phyloP scores from a whole-genome alignment of 1,140 invertebrate species.

The Ericerus pela region DNA sequence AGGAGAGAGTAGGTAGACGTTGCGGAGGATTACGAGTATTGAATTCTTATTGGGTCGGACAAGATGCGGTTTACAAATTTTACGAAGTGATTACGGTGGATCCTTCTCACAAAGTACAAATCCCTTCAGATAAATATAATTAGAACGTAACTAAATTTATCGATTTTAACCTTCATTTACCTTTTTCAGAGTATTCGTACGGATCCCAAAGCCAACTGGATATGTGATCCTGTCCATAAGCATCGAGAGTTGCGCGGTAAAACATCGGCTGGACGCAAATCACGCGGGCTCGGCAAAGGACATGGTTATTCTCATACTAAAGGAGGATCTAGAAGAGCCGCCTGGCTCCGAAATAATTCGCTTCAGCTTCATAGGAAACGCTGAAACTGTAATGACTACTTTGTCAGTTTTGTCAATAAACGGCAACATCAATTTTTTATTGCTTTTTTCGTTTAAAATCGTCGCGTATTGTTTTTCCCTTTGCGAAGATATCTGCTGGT shows the following conservation, averaged over 20 bases:
- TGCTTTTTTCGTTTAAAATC: no score
- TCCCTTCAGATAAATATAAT: slow-evolving; percentile 24
- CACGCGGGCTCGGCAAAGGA: slow-evolving; percentile 92
- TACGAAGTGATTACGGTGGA: slow-evolving; percentile 93
- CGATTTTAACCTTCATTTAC: background rate
- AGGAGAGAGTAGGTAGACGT: slow-evolving; percentile 90
- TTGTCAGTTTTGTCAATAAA: no score
- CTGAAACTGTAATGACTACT: slow-evolving; percentile 42
- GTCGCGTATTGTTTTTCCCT: no score
- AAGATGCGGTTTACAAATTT: slow-evolving; percentile 98
- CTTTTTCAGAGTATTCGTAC: slow-evolving; percentile 68
- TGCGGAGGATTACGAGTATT: slow-evolving; percentile 85
- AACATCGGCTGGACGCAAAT: slow-evolving; percentile 89
- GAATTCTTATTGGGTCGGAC: slow-evolving; percentile 98
- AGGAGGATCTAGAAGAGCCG: slow-evolving; percentile 84
- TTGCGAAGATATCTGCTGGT: no score
- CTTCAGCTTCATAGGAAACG: slow-evolving; percentile 89
- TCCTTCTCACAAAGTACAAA: slow-evolving; percentile 79
- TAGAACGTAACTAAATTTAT: no score
- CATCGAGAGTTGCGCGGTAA: slow-evolving; percentile 96
- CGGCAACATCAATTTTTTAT: no score
- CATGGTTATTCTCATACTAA: slow-evolving; percentile 87
- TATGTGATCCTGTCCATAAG: slow-evolving; percentile 92
- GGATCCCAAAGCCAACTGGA: slow-evolving; percentile 95
- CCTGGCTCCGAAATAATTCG: slow-evolving; percentile 86